phyloP scores from a whole-genome alignment of 2,888 invertebrate species.

The Tetropium fuscum region DNA sequence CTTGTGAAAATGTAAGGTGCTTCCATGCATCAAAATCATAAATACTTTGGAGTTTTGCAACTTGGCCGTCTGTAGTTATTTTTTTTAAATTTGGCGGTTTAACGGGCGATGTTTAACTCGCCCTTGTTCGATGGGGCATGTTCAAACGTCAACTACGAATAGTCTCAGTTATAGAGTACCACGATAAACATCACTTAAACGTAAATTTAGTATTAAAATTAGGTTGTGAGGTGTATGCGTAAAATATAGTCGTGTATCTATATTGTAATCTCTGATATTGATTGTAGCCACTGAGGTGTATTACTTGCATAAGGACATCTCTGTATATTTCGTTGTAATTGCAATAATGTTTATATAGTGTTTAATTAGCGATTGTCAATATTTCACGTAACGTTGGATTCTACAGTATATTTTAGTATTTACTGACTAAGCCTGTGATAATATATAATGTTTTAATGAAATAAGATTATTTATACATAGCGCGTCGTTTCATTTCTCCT shows the following conservation, averaged over 20 bases:
- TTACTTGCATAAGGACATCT: slow-evolving; percentile 12
- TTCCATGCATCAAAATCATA: too few species aligned
- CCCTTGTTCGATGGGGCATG: too few species aligned
- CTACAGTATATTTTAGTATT: slow-evolving; percentile 53
- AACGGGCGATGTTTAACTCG: too few species aligned
- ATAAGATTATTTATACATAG: slow-evolving; percentile 25
- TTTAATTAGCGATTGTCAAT: slow-evolving; percentile 34
- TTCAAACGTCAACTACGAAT: too few species aligned
- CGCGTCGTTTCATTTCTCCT: background rate
- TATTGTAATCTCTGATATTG: slow-evolving; percentile 3
- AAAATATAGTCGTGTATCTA: slow-evolving; percentile 6
- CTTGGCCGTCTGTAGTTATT: background rate
- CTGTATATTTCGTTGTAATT: slow-evolving; percentile 18
- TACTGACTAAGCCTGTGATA: slow-evolving; percentile 63
- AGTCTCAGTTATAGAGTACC: slow-evolving; percentile 13
- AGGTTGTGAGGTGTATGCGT: slow-evolving; percentile 30
- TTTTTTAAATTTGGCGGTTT: too few species aligned
- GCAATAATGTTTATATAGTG: slow-evolving; percentile 23
- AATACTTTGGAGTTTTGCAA: slow-evolving; percentile 7
- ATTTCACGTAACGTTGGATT: slow-evolving; percentile 30
- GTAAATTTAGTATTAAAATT: slow-evolving; percentile 27
- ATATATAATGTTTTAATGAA: slow-evolving; percentile 51
- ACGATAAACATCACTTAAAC: slow-evolving; percentile 14
- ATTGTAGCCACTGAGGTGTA: too few species aligned
- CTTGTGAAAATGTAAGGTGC: too few species aligned